A percentile compares a stretch with the other conserved stretches of the same genome.
Evolutionary conservation across 2,888 invertebrate species (phyloP).

Genomic region (Dastarcus helophoroides): DNA sequence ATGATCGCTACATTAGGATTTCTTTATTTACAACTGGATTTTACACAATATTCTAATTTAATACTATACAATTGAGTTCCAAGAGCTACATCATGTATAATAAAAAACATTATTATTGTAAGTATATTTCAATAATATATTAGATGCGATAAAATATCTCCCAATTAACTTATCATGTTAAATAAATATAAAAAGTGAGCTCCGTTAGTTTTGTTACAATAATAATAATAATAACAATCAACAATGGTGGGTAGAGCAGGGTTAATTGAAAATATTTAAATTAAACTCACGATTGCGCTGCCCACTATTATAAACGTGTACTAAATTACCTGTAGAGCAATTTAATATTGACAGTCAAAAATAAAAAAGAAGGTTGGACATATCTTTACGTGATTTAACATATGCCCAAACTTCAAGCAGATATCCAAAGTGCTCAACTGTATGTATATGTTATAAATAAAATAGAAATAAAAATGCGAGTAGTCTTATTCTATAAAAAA

Average conservation of each 20-base stretch:
- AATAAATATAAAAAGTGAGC: constrained; percentile 23
- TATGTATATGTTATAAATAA: too few relatives aligned
- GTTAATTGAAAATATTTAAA: constrained; percentile 2
- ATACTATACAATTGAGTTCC: constrained; percentile 38
- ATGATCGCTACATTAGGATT: too few relatives aligned
- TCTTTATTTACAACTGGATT: constrained; percentile 39
- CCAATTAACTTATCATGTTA: constrained; percentile 20
- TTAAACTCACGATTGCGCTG: constrained; percentile 5
- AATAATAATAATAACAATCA: constrained; percentile 10
- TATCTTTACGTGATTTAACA: too few relatives aligned
- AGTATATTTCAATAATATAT: constrained; percentile 31
- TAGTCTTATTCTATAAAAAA: background rate
- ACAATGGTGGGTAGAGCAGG: constrained; percentile 7
- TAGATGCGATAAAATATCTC: constrained; percentile 22
- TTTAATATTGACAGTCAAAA: constrained; percentile 6
- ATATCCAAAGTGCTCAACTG: too few relatives aligned
- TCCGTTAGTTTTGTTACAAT: constrained; percentile 12
- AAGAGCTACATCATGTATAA: constrained; percentile 35
- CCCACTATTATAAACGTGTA: constrained; percentile 6
- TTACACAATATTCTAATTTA: constrained; percentile 35
- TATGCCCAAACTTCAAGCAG: too few relatives aligned
- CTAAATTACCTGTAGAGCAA: constrained; percentile 8
- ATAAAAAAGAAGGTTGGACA: constrained; percentile 5
- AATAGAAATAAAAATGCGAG: too few relatives aligned
- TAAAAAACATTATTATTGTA: constrained; percentile 35